Evolutionary conservation across 2,797 vertebrate genomes (phyloP).

Genomic region (Lateolabrax maculatus): DNA sequence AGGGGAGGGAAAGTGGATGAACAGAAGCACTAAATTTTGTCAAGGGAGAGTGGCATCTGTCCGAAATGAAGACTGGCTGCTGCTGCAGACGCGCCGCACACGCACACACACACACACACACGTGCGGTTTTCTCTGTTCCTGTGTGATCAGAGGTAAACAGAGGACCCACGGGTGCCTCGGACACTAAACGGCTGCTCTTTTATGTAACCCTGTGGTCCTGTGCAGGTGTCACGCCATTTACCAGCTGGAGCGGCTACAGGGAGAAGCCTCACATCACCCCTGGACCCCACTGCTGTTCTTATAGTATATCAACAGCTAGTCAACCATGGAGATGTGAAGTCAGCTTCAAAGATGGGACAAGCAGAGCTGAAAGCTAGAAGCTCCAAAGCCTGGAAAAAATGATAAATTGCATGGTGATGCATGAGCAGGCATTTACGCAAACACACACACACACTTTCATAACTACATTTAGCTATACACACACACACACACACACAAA

Average conservation of each 20-base stretch:
- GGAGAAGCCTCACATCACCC: slow-evolving; percentile 21
- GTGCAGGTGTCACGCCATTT: slow-evolving; percentile 62
- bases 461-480: neutral
- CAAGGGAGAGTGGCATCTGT: slow-evolving; percentile 53
- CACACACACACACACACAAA: neutral
- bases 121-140: neutral
- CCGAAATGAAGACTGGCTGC: slow-evolving; percentile 3
- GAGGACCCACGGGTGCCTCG: slow-evolving; percentile 28
- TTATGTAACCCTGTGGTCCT: slow-evolving; percentile 48
- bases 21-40: slow-evolving; percentile 45
- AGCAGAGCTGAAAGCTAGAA: slow-evolving; percentile 47
- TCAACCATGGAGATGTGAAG: slow-evolving; percentile 56
- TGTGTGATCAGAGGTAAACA: slow-evolving; percentile 47
- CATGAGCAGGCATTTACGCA: slow-evolving; percentile 35
- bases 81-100: neutral
- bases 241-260: slow-evolving; percentile 32
- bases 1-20: slow-evolving; percentile 47
- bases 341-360: slow-evolving; percentile 48
- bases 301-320: slow-evolving; percentile 50
- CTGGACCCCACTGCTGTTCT: slow-evolving; percentile 18
- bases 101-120: neutral
- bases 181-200: slow-evolving; percentile 38
- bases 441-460: slow-evolving; percentile 4
- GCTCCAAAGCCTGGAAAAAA: slow-evolving; percentile 32
- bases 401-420: slow-evolving; percentile 44